These are phyloP conservation scores for Eudemis profundana DNA, from an alignment of 2,888 invertebrate species.

Conservation along the genomic window DNA sequence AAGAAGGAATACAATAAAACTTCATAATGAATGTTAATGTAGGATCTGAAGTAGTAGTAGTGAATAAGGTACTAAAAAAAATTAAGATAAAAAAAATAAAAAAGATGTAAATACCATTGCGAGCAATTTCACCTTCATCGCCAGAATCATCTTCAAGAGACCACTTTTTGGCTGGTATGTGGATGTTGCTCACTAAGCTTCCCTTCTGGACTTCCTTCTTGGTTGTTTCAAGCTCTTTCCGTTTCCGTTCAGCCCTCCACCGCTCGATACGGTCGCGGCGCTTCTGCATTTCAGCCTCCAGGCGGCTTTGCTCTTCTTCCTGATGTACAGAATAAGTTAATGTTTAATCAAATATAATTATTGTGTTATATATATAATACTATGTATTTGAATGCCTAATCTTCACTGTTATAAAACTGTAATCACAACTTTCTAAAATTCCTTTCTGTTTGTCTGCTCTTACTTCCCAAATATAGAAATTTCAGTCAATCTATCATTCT, in stretches of 20 bases:
- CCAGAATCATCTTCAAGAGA: conserved; percentile 98
- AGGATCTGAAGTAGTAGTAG: background rate
- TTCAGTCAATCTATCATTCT: no score
- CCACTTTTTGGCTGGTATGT: conserved; percentile 92
- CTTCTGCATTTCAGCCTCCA: conserved; percentile 98
- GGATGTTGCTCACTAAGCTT: conserved; percentile 86
- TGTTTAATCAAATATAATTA: no score
- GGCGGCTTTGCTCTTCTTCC: conserved; percentile 95
- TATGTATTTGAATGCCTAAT: no score
- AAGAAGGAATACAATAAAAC: background rate
- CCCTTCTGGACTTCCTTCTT: conserved; percentile 91
- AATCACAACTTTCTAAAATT: no score
- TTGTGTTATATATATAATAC: no score
- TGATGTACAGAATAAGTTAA: conserved; percentile 61
- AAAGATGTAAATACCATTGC: conserved; percentile 37
- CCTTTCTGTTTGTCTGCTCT: no score
- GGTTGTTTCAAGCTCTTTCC: conserved; percentile 92
- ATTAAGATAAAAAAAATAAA: conserved; percentile 30
- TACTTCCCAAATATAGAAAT: no score
- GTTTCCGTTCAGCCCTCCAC: conserved; percentile 97
- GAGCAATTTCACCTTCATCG: conserved; percentile 88
- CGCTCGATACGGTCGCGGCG: conserved; percentile 97
- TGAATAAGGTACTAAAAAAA: background rate
- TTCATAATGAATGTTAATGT: background rate
- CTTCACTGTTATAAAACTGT: no score